Evolutionary conservation across 2,797 vertebrate genomes (phyloP).

Genomic region (Steatocranus sp.): DNA sequence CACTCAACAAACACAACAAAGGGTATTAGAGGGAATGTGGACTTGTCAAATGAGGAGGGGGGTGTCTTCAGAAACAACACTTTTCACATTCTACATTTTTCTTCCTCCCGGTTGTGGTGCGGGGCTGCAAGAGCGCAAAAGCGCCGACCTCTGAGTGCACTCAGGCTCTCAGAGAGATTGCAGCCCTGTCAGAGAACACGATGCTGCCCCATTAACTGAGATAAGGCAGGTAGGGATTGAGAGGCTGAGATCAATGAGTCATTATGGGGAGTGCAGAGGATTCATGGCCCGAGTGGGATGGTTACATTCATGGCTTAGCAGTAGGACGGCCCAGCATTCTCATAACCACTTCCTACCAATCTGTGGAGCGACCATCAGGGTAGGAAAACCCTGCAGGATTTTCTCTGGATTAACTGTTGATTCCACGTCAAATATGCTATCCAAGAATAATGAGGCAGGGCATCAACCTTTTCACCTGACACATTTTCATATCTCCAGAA

Average conservation of each 20-base stretch:
- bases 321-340: conserved; percentile 20
- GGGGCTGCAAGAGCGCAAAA: conserved; percentile 7
- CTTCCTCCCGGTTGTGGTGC: neutral
- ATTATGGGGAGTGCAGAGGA: conserved; percentile 41
- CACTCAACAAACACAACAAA: conserved; percentile 4
- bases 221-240: conserved; percentile 60
- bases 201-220: conserved; percentile 57
- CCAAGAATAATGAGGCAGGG: conserved; percentile 49
- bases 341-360: conserved; percentile 26
- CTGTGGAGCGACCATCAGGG: conserved; percentile 1
- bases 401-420: conserved; percentile 56
- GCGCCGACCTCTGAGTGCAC: conserved; percentile 63
- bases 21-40: conserved; percentile 5
- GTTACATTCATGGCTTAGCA: conserved; percentile 40
- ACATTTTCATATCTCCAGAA: conserved; percentile 4
- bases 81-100: neutral
- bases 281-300: conserved; percentile 9
- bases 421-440: conserved; percentile 58
- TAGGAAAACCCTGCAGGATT: conserved; percentile 47
- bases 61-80: conserved; percentile 13
- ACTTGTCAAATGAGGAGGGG: conserved; percentile 32
- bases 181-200: conserved; percentile 42
- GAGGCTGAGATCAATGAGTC: conserved; percentile 63
- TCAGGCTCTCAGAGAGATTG: conserved; percentile 46
- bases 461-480: conserved; percentile 37